Evolutionary conservation across 2,888 invertebrate species (phyloP), one percentile per base, ranked within the genome.

Genomic region (Polymixis flavicincta): DNA sequence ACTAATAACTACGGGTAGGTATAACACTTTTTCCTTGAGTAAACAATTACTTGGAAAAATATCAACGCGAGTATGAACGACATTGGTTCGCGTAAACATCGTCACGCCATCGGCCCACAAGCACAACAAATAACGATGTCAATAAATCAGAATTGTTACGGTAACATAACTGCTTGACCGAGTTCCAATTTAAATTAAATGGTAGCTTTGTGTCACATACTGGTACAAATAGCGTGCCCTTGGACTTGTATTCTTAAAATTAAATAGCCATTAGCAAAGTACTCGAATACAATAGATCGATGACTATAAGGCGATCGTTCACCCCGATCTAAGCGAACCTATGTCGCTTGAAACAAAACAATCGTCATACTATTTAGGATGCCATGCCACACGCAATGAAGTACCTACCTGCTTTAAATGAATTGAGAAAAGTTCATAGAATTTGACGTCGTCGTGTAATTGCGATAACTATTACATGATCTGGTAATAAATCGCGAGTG

Each of bases 181-280:
- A 61, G 67, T 64, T 71, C 67, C 42, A 42, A 74, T 61, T 73
- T 71, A 65, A 72, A 69, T 52, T 70, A 71, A 50, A 78, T 80
- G 32, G 32, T 52, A 60, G 37, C 59, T 64, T 63, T 68, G 32
- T 68, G 50, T 70, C 72, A 72, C 42, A 22, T 68, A 52, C 65
- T 73, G 52, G 65, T 37, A 54, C 25, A 54, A 76, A 71, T 76
- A 71, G 11, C 42, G 22, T 22, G 82, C 48, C 84, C 84, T 82
- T 84, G 73, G 76, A 84, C 78, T 79, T 82, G 70, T 76, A 68
- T 64, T 64, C 69, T 75, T 55, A 65, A 74, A 69, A 68, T 74
- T 68, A 66, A 71, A 71, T 57, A 82, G 0, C 54, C 37, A 82
- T 82, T 82, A 82, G 60, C 61, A 19, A 76, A 48, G 67, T 57